phyloP scores from a whole-genome alignment of 1,140 invertebrate genomes.

The Himalopsyche phryganea region DNA sequence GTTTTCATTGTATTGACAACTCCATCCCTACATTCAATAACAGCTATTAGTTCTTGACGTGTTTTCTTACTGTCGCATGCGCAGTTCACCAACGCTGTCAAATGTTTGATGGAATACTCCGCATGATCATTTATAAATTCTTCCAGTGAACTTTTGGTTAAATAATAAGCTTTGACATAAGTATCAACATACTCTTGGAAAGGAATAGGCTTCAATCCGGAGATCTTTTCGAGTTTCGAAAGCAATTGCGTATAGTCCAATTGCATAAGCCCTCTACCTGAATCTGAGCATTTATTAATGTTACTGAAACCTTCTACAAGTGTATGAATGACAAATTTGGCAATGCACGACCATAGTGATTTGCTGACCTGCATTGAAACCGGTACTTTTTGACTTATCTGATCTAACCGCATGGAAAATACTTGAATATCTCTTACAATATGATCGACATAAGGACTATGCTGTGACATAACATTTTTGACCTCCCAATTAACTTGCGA shows the following conservation, averaged over 20 bases:
- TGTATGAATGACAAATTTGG: slow-evolving; percentile 77
- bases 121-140: slow-evolving; percentile 84
- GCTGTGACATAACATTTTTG: slow-evolving; percentile 91
- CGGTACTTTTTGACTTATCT: slow-evolving; percentile 63
- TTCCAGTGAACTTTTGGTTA: slow-evolving; percentile 83
- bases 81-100: slow-evolving; percentile 79
- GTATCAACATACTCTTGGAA: slow-evolving; percentile 87
- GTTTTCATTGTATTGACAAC: too few species aligned
- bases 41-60: slow-evolving; percentile 67
- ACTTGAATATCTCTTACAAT: slow-evolving; percentile 73
- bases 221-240: slow-evolving; percentile 85
- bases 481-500: slow-evolving; percentile 94
- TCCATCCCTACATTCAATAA: slow-evolving; percentile 60
- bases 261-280: slow-evolving; percentile 95
- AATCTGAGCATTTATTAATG: slow-evolving; percentile 92
- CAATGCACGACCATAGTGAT: slow-evolving; percentile 82
- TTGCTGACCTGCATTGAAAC: slow-evolving; percentile 67
- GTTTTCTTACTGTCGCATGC: slow-evolving; percentile 85
- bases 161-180: slow-evolving; percentile 96
- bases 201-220: slow-evolving; percentile 77
- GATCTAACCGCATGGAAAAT: slow-evolving; percentile 73
- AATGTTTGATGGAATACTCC: slow-evolving; percentile 87
- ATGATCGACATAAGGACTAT: slow-evolving; percentile 83
- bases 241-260: slow-evolving; percentile 95
- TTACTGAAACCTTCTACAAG: slow-evolving; percentile 92